Percentiles rank a stretch among this genome's conserved stretches.
phyloP scores from a whole-genome alignment of 1,140 invertebrate species.

The Maniola jurtina region DNA sequence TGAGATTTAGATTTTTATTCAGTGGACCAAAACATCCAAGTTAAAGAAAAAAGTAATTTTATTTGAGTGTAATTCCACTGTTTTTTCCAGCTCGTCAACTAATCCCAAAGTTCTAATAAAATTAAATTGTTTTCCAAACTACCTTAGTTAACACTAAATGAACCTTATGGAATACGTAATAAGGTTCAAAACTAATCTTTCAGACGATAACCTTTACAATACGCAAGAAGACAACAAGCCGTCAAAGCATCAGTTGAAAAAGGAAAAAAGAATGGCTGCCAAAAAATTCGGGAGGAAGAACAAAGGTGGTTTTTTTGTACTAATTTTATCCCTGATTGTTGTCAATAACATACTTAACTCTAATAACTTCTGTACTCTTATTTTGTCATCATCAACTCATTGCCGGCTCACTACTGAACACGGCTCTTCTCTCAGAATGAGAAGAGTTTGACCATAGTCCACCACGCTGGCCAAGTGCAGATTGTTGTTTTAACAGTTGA shows the following conservation, averaged over 20 bases:
- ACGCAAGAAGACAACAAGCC: slow-evolving; percentile 78
- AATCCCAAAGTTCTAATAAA: neutral
- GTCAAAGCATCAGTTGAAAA: slow-evolving; percentile 85
- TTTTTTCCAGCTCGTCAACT: too few species aligned
- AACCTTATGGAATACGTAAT: slow-evolving; percentile 22
- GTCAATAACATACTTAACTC: slow-evolving; percentile 1
- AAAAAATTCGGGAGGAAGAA: slow-evolving; percentile 76
- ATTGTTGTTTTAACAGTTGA: too few species aligned
- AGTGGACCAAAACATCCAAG: too few species aligned
- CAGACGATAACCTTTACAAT: slow-evolving; percentile 74
- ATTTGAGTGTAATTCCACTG: too few species aligned
- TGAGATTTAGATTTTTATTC: too few species aligned
- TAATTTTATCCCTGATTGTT: neutral
- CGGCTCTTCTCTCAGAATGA: too few species aligned
- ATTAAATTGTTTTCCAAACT: slow-evolving; percentile 2
- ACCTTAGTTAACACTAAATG: neutral
- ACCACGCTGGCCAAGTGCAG: too few species aligned
- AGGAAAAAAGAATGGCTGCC: slow-evolving; percentile 83
- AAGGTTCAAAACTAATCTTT: slow-evolving; percentile 42
- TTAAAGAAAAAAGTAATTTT: too few species aligned
- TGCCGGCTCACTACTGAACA: too few species aligned
- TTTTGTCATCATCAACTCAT: too few species aligned
- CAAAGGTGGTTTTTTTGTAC: slow-evolving; percentile 44
- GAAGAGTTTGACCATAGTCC: too few species aligned
- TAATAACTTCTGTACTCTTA: neutral